phyloP scores from a whole-genome alignment of 2,888 invertebrate species.

The Choristoneura rosaceana region DNA sequence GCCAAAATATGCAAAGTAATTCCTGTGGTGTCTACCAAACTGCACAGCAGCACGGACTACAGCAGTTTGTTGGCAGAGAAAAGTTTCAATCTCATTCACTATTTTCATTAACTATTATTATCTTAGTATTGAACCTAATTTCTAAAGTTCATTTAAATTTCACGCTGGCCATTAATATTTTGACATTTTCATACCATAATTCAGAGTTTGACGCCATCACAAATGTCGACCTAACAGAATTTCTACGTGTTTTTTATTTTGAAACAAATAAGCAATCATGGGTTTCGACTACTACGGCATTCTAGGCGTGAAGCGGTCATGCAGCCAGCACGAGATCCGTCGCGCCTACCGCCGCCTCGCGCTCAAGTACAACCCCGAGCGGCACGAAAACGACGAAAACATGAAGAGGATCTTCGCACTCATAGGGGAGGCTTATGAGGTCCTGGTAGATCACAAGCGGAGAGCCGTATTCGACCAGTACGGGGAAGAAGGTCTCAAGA shows the following conservation, averaged over 20 bases:
- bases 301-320: constrained; percentile 87
- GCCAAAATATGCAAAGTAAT: no score
- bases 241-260: constrained; percentile 13
- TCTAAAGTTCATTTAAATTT: not conserved
- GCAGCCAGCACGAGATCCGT: constrained; percentile 89
- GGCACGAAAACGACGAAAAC: constrained; percentile 75
- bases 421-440: constrained; percentile 92
- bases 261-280: constrained; percentile 65
- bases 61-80: no score
- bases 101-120: no score
- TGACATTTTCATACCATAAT: not conserved
- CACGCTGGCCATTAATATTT: not conserved
- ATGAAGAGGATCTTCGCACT: constrained; percentile 85
- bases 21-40: no score
- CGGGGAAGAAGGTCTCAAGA: constrained; percentile 94
- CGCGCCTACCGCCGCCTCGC: constrained; percentile 87
- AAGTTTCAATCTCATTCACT: no score
- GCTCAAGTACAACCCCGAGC: constrained; percentile 86
- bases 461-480: constrained; percentile 95
- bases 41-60: no score
- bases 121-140: no score
- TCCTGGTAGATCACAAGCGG: constrained; percentile 87
- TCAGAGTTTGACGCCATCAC: constrained; percentile 17
- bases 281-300: constrained; percentile 92
- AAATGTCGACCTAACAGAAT: constrained; percentile 4